A percentile compares a stretch with the other conserved stretches of the same genome.
These are phyloP conservation scores for Mythimna lalbum DNA, from an alignment of 2,888 invertebrate genomes.

Conservation along the genomic window DNA sequence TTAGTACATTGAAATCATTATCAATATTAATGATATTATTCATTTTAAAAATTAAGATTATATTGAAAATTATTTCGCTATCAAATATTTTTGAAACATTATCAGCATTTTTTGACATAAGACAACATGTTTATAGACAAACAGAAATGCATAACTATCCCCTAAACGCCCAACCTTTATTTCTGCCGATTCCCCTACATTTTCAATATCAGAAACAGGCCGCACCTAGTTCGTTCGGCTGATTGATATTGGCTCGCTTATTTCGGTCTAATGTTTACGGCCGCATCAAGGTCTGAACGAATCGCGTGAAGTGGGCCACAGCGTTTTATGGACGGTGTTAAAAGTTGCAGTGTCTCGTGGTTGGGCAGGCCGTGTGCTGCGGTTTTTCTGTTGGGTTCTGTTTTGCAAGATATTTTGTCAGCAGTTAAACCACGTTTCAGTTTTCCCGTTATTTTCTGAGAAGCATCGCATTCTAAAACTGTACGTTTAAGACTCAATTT, in stretches of 20 bases:
- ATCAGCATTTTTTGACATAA: too few relatives aligned
- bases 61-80: neutral
- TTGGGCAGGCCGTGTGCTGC: neutral
- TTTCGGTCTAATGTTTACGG: slow-evolving; percentile 68
- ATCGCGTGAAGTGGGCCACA: slow-evolving; percentile 67
- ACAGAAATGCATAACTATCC: slow-evolving; percentile 9
- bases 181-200: slow-evolving; percentile 38
- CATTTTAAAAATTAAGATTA: too few relatives aligned
- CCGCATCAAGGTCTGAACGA: slow-evolving; percentile 64
- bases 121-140: too few relatives aligned
- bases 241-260: slow-evolving; percentile 71
- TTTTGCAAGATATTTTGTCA: slow-evolving; percentile 12
- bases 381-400: slow-evolving; percentile 4
- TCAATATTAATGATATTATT: too few relatives aligned
- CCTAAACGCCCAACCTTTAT: slow-evolving; percentile 10
- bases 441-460: neutral
- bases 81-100: too few relatives aligned
- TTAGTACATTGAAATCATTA: too few relatives aligned
- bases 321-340: slow-evolving; percentile 63
- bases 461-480: too few relatives aligned
- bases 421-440: neutral
- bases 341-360: slow-evolving; percentile 59
- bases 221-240: slow-evolving; percentile 60
- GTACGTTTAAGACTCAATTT: too few relatives aligned
- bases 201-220: slow-evolving; percentile 54